Base-by-base conservation (phyloP, 2,888 invertebrate genomes). In the Ariolimax columbianus region DNA sequence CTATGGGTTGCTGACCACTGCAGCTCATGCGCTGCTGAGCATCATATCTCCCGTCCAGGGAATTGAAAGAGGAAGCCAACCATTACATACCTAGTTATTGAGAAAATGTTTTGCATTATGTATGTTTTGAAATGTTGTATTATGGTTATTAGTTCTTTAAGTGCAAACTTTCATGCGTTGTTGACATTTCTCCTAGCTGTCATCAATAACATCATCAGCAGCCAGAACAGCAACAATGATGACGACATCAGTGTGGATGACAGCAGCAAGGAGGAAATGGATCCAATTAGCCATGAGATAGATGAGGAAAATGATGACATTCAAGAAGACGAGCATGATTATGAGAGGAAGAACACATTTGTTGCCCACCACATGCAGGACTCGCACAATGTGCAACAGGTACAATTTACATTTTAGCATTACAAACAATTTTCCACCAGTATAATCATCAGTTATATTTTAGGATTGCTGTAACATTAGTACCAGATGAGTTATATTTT, bases 291-390 rank as follows among this genome's bases (percentile, higher is more conserved):
- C 47, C 75, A 51, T 51, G 75, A 75, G 33, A n/a, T 33, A 19
- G 51, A 51, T 0, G 47, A 51, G 33, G 51, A 51, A 3, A 59
- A 33, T 7, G 81, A 85, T 43, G 85, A 86, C 4, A 51, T 83
- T 7, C 30, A 9, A 33, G 95, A 95, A 89, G 95, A 95, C 90
- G 95, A 95, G 85, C 90, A 90, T 84, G 87, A 86, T 43, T 88
- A 89, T 72, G 83, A 87, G 23, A 77, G 86, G 36, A 83, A 88
- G 43, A 78, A 86, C 70, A 83, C 86, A 19, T 88, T 86, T 33
- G 81, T 87, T 51, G 91, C 90, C 38, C 88, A 90, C 66, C 87
- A 79, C 40, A 84, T 86, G 83, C 84, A 86, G 63, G 82, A 89
- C 79, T 85, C 82, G 11, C 86, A 88, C 23, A 51, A 83, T 30